Evolutionary conservation across 2,113 vertebrate species (phyloP), one percentile per base, ranked within the genome.

Genomic region (Nanorana parkeri): DNA sequence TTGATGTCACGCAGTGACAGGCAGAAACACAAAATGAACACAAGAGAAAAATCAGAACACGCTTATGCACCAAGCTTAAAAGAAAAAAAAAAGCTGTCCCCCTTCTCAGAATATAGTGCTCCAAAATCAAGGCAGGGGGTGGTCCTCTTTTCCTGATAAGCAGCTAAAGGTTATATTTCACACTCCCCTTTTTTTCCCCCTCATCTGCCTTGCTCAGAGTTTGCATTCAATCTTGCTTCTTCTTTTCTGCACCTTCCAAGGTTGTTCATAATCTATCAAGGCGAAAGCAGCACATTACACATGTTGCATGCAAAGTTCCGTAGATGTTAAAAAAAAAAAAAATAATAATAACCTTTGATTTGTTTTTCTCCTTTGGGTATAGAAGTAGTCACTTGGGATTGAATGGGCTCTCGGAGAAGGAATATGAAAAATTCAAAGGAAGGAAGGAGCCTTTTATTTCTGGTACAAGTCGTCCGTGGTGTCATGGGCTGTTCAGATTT

Each of bases 91-190:
- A 72, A 72, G 54, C 67, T 65, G 58, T 21, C 82, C 51, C 77
- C 61, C 72, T 58, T 77, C 24, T 29, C 73, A 51, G 63, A 63
- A 51, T 24, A 69, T 15, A 54, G 64, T 69, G 54, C 66, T 65
- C 82, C 74, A 64, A 89, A 84, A 88, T 84, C 79, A 80, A 84
- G 86, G 68, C 85, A 86, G 86, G 86, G 86, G 90, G 87, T 90
- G 87, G 91, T 90, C 89, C 87, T 87, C 89, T 65, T 86, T 80
- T 83, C 86, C 87, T 89, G 85, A 79, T 84, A 83, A 85, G 86
- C 83, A 83, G 82, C 87, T 81, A 83, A 83, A 88, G 87, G 89
- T 88, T 92, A 88, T 84, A 88, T 88, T 86, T 86, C 81, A 83
- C 79, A 87, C 84, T 79, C 56, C 84, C 66, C 71, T 76, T 78